These are phyloP conservation scores for Silvanus unidentatus DNA, from an alignment of 2,888 invertebrate species.

Conservation along the genomic window DNA sequence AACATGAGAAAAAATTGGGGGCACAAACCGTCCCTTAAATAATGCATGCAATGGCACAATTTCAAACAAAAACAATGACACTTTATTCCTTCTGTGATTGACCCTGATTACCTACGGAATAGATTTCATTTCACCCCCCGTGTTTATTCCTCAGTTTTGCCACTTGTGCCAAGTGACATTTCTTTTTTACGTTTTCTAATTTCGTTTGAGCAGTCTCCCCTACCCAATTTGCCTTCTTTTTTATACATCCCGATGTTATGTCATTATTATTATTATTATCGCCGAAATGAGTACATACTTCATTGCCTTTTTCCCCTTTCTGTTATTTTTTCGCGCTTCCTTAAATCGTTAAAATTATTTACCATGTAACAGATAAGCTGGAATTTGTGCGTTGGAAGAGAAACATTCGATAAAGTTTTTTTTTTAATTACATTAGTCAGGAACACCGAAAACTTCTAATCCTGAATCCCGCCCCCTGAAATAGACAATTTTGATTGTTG, in stretches of 20 bases:
- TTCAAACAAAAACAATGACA: neutral
- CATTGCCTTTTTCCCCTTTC: too few relatives aligned
- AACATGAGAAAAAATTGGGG: neutral
- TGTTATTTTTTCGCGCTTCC: too few relatives aligned
- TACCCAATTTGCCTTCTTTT: slow-evolving; percentile 19
- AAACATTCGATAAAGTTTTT: too few relatives aligned
- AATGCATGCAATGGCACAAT: neutral
- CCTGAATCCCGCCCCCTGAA: too few relatives aligned
- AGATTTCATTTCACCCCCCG: slow-evolving; percentile 18
- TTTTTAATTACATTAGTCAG: too few relatives aligned
- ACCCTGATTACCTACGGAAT: slow-evolving; percentile 17
- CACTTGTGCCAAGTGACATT: slow-evolving; percentile 32
- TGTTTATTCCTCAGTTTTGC: slow-evolving; percentile 29
- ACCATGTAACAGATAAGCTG: too few relatives aligned
- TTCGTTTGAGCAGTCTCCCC: slow-evolving; percentile 16
- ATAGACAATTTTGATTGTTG: too few relatives aligned
- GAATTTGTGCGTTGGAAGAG: too few relatives aligned
- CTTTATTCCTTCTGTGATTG: neutral
- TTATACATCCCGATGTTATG: slow-evolving; percentile 4
- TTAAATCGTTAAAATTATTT: too few relatives aligned
- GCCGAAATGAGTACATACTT: too few relatives aligned
- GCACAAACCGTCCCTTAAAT: neutral
- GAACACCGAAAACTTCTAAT: too few relatives aligned
- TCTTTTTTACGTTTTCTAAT: slow-evolving; percentile 26
- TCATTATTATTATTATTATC: neutral